These are phyloP conservation scores for Brotula barbata DNA, from an alignment of 2,797 vertebrate genomes.

Conservation along the genomic window DNA sequence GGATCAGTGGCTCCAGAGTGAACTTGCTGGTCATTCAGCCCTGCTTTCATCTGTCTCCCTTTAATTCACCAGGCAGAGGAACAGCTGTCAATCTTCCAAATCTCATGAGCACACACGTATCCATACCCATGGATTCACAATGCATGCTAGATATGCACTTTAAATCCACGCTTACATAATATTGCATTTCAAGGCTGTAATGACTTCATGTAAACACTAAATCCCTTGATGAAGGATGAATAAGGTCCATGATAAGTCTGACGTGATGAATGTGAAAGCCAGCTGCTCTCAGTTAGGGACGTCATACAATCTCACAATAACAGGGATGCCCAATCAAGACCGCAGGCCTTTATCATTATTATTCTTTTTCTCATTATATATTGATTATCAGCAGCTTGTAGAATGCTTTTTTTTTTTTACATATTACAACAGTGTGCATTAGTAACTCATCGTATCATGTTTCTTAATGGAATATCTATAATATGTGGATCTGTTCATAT, in stretches of 20 bases:
- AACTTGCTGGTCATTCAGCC: conserved; percentile 30
- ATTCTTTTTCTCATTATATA: no score
- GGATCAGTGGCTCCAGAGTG: conserved; percentile 55
- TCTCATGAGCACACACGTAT: not conserved
- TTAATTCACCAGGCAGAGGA: conserved; percentile 10
- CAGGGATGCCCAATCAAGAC: no score
- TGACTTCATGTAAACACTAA: conserved; percentile 30
- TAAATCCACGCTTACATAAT: conserved; percentile 35
- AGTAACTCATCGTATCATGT: no score
- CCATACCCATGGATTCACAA: conserved; percentile 1
- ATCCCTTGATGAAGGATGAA: conserved; percentile 41
- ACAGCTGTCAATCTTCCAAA: not conserved
- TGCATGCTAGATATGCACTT: conserved; percentile 10
- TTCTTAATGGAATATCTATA: no score
- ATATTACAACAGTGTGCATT: no score
- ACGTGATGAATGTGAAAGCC: not conserved
- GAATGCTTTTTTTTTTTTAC: no score
- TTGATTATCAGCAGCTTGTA: no score
- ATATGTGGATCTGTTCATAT: no score
- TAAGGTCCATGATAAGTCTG: conserved; percentile 8
- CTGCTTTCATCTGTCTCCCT: conserved; percentile 8
- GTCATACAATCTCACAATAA: not conserved
- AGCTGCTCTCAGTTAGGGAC: not conserved
- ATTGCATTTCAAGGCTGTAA: conserved; percentile 25
- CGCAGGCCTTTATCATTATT: no score